A percentile compares a stretch with the other conserved stretches of the same genome.
Evolutionary conservation across 2,888 invertebrate species (phyloP).

Genomic region (Tinea semifulvella): DNA sequence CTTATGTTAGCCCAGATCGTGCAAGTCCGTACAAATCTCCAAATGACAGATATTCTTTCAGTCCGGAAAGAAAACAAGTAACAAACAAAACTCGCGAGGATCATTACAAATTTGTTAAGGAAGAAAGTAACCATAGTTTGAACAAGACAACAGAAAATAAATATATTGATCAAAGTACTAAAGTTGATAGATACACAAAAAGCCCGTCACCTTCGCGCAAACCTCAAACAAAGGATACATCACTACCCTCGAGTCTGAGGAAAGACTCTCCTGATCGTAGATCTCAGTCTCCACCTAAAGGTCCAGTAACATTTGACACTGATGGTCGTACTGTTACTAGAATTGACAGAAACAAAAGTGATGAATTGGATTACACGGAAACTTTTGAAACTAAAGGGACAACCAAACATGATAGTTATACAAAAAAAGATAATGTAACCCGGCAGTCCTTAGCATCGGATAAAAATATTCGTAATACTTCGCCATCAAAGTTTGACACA

Average conservation of each 20-base stretch:
- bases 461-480: slow-evolving; percentile 18
- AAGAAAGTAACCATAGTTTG: slow-evolving; percentile 43
- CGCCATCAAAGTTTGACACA: slow-evolving; percentile 26
- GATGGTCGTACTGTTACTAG: background rate
- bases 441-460: no score
- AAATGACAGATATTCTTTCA: slow-evolving; percentile 19
- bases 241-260: slow-evolving; percentile 16
- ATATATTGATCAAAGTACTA: background rate
- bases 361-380: background rate
- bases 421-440: slow-evolving; percentile 16
- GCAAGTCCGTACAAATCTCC: slow-evolving; percentile 26
- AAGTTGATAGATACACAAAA: slow-evolving; percentile 18
- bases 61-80: slow-evolving; percentile 28
- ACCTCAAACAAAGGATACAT: slow-evolving; percentile 24
- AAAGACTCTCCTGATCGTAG: slow-evolving; percentile 21
- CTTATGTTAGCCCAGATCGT: slow-evolving; percentile 13
- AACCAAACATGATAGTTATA: slow-evolving; percentile 14
- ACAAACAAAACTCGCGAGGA: slow-evolving; percentile 24
- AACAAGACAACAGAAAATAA: background rate
- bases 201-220: slow-evolving; percentile 27
- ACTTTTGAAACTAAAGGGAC: background rate
- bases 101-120: slow-evolving; percentile 45
- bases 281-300: slow-evolving; percentile 35
- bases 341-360: background rate
- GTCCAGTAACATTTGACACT: slow-evolving; percentile 26